phyloP scores from a whole-genome alignment of 1,140 invertebrate genomes.

The Stenopsyche tienmushanensis region DNA sequence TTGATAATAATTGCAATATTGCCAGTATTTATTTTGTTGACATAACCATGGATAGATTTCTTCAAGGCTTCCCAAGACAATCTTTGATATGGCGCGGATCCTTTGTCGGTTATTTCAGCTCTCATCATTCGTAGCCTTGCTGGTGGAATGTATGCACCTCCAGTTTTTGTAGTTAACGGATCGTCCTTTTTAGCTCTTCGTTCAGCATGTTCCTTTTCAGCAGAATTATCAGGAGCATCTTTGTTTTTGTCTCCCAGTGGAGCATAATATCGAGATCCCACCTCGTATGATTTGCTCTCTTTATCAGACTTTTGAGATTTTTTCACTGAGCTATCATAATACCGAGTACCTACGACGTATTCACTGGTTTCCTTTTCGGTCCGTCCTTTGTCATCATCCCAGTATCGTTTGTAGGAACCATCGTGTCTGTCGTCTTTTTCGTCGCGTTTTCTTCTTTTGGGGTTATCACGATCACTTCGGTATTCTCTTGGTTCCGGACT shows the following conservation, averaged over 20 bases:
- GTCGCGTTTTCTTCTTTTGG: conserved; percentile 10
- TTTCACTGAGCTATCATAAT: conserved; percentile 9
- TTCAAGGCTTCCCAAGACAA: conserved; percentile 98
- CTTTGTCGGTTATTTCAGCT: conserved; percentile 90
- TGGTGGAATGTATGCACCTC: conserved; percentile 98
- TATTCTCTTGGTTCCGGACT: neutral
- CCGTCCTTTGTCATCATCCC: conserved; percentile 5
- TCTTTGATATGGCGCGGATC: conserved; percentile 89
- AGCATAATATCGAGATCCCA: conserved; percentile 38
- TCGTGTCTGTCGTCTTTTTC: neutral
- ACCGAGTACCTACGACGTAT: conserved; percentile 30
- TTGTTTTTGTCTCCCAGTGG: conserved; percentile 4
- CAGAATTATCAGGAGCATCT: conserved; percentile 2
- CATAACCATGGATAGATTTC: conserved; percentile 97
- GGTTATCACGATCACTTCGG: neutral
- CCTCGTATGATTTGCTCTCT: conserved; percentile 21
- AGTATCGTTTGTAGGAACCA: conserved; percentile 5
- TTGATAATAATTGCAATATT: conserved; percentile 93
- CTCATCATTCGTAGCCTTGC: conserved; percentile 94
- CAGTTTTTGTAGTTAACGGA: conserved; percentile 81
- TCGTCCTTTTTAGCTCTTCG: conserved; percentile 63
- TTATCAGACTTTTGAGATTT: conserved; percentile 3
- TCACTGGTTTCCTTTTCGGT: neutral
- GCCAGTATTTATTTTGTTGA: conserved; percentile 97
- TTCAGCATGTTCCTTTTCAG: conserved; percentile 15